Evolutionary conservation across 1,140 invertebrate genomes (phyloP).

Genomic region (Rhysida immarginata): DNA sequence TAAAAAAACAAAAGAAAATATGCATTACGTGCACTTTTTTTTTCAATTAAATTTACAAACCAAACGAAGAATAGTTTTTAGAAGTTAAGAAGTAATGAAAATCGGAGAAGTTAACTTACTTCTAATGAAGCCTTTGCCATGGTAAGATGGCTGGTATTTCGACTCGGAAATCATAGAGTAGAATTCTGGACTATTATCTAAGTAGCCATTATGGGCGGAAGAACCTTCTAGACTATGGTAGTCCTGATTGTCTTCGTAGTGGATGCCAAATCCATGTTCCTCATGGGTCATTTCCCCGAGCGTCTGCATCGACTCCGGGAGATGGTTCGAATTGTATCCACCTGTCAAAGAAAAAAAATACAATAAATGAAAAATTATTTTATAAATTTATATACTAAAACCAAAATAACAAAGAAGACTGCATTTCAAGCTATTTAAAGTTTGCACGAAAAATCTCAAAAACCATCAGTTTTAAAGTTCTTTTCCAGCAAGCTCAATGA

Average conservation of each 20-base stretch:
- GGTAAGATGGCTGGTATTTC: slow-evolving; percentile 25
- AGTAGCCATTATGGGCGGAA: slow-evolving; percentile 21
- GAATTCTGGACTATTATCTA: slow-evolving; percentile 55
- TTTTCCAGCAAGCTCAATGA: too few species aligned
- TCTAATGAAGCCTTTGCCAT: slow-evolving; percentile 15
- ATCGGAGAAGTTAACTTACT: too few species aligned
- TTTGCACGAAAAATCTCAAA: too few species aligned
- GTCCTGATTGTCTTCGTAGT: slow-evolving; percentile 45
- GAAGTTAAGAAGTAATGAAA: too few species aligned
- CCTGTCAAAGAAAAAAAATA: slow-evolving; percentile 27
- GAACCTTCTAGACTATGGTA: slow-evolving; percentile 46
- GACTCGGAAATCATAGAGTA: slow-evolving; percentile 37
- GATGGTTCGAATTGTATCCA: slow-evolving; percentile 25
- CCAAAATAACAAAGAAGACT: too few species aligned
- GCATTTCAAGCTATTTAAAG: too few species aligned
- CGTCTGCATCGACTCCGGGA: slow-evolving; percentile 26
- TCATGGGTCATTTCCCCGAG: slow-evolving; percentile 20
- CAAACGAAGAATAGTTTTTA: too few species aligned
- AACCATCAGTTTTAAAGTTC: too few species aligned
- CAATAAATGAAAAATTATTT: slow-evolving; percentile 7
- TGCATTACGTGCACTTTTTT: too few species aligned
- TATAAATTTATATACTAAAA: too few species aligned
- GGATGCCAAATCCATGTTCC: slow-evolving; percentile 21
- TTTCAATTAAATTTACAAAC: too few species aligned
- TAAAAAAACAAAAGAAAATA: background rate